Evolutionary conservation across 2,888 invertebrate species (phyloP), one percentile per base, ranked within the genome.

Genomic region (Entomobrya proxima): DNA sequence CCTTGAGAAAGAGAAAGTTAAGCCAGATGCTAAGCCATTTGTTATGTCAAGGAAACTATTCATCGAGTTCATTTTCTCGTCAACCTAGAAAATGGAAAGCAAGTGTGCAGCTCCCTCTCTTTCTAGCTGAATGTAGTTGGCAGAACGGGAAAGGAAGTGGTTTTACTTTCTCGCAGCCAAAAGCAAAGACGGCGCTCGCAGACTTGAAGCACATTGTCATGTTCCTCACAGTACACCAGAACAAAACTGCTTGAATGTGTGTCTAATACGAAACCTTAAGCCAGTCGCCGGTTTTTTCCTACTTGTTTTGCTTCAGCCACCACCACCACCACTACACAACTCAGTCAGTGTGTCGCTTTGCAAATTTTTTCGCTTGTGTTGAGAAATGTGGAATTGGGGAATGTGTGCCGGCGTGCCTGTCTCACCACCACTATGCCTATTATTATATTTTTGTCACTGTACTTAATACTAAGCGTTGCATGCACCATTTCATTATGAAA

Each of bases 301-400:
- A n/a, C 2, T 35, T 4, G 21, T 13, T n/a, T 40, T 40, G 13
- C 32, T 0, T 9, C 37, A n/a, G 18, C n/a, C n/a, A n/a, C n/a
- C n/a, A n/a, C n/a, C n/a, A n/a, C n/a, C n/a, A n/a, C n/a, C n/a
- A n/a, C n/a, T n/a, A n/a, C n/a, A 1, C 13, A n/a, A 55, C 30
- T 58, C 30, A 58, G 58, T 58, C 58, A 58, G 58, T 58, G 58
- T 58, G 58, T 58, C 58, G 30, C 58, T 58, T 40, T 40, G 24
- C 55, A 55, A 50, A 5, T 50, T 50, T 50, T 18, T 21, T 21
- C 4, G 4, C 2, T 7, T 18, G 11, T 7, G 18, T 2, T n/a
- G 7, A 50, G n/a, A 21, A 18, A 21, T 50, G 47, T 47, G 47
- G 13, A 18, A 50, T 21, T 18, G n/a, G n/a, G n/a, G n/a, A n/a